Conservation (phyloP, 1,140 invertebrate species). For the Pogonomyrmex californicus region DNA sequence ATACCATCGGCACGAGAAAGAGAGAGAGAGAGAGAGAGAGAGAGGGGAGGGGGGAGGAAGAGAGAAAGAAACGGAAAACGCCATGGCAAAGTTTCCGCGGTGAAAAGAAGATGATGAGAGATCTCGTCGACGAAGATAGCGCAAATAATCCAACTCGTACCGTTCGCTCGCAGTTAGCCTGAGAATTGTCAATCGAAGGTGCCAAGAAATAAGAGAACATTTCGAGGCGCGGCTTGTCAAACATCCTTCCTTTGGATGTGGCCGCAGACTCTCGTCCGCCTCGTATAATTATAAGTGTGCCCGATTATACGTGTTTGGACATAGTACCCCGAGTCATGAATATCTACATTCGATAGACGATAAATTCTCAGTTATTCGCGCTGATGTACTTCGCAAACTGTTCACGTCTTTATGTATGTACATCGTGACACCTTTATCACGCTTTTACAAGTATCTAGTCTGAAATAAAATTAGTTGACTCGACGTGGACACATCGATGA, state of each 20-base stretch:
- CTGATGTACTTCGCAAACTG: conserved; percentile 20
- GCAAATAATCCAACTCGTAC: conserved; percentile 65
- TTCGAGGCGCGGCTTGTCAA: conserved; percentile 83
- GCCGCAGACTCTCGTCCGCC: conserved; percentile 68
- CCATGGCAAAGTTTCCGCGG: conserved; percentile 26
- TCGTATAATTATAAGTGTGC: conserved; percentile 41
- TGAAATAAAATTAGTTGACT: too few species aligned
- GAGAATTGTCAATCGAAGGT: conserved; percentile 86
- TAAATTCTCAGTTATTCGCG: conserved; percentile 28
- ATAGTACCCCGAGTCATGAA: conserved; percentile 11
- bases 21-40: not conserved
- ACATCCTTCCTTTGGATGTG: conserved; percentile 83
- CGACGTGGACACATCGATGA: too few species aligned
- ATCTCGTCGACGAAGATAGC: conserved; percentile 58
- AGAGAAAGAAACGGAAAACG: conserved; percentile 13
- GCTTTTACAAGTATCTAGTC: not conserved
- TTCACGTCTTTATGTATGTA: not conserved
- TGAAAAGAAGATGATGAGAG: conserved; percentile 50
- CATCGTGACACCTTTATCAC: conserved; percentile 22
- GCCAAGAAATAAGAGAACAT: conserved; percentile 81
- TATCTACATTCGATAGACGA: conserved; percentile 25
- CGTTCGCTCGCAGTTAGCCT: conserved; percentile 68
- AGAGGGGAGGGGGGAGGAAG: too few species aligned
- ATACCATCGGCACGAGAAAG: not conserved
- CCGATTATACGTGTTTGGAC: conserved; percentile 45